A percentile compares a stretch with the other conserved stretches of the same genome.
Conservation (phyloP, 2,888 invertebrate species). For the Nomada lathburiana region DNA sequence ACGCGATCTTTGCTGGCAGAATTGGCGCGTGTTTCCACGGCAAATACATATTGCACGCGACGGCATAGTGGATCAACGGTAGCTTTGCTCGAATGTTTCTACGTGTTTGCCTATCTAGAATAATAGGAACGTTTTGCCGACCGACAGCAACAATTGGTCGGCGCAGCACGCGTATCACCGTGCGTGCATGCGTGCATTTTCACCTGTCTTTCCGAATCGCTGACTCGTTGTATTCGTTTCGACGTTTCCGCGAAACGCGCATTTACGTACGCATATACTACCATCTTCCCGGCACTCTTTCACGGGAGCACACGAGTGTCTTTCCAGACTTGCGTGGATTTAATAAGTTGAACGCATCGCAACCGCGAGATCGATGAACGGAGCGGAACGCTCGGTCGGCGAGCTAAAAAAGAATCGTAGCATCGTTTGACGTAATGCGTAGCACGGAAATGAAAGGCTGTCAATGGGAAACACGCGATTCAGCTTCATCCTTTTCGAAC, state of each 20-base stretch:
- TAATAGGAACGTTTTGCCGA: constrained; percentile 61
- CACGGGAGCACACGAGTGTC: background rate
- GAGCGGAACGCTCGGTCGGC: background rate
- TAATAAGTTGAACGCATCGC: too few relatives aligned
- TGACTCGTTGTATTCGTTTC: background rate
- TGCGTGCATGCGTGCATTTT: constrained; percentile 50
- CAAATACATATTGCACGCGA: too few relatives aligned
- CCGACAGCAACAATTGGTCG: constrained; percentile 61
- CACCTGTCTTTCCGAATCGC: constrained; percentile 23
- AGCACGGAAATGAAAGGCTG: background rate
- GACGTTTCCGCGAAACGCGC: constrained; percentile 18
- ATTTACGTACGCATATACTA: background rate
- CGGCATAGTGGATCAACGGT: too few relatives aligned
- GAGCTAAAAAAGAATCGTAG: background rate
- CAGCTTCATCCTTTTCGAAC: background rate
- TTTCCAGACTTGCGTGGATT: too few relatives aligned
- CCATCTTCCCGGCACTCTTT: background rate
- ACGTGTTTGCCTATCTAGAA: constrained; percentile 56
- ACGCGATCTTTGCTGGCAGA: background rate
- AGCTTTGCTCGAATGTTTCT: too few relatives aligned
- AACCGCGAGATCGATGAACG: too few relatives aligned
- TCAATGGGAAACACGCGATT: background rate
- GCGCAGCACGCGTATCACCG: constrained; percentile 66
- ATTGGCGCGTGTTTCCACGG: background rate
- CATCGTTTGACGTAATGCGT: background rate